phyloP scores from a whole-genome alignment of 2,113 vertebrate genomes.

The Rhinolophus sinicus region DNA sequence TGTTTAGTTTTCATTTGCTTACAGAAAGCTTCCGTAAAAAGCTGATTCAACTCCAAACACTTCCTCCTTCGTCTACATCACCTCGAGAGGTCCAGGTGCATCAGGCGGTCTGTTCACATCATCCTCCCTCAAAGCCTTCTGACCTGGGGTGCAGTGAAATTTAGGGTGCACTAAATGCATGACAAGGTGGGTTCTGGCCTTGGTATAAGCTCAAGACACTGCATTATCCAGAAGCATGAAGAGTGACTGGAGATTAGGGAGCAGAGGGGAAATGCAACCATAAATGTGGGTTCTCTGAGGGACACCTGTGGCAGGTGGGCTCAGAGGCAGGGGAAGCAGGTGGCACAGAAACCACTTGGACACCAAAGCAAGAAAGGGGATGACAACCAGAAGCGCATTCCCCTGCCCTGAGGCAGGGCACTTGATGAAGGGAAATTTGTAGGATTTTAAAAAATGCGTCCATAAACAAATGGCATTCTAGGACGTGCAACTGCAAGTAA shows the following conservation, averaged over 20 bases:
- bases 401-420: no score
- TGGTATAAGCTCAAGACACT: not conserved
- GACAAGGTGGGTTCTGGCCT: not conserved
- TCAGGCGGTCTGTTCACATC: not conserved
- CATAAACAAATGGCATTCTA: slow-evolving; percentile 27
- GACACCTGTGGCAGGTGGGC: not conserved
- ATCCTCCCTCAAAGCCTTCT: not conserved
- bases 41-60: not conserved
- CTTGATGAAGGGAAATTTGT: not conserved
- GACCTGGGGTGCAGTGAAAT: not conserved
- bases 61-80: not conserved
- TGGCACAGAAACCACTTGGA: not conserved
- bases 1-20: slow-evolving; percentile 7
- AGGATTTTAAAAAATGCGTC: not conserved
- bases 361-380: not conserved
- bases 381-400: not conserved
- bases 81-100: not conserved
- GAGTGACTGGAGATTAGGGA: not conserved
- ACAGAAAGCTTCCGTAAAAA: slow-evolving; percentile 20
- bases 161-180: not conserved
- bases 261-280: not conserved
- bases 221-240: not conserved
- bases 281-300: not conserved
- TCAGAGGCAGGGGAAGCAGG: not conserved
- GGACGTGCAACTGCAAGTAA: not conserved